Evolutionary conservation across 1,140 invertebrate species (phyloP).

Genomic region (Aricia agestis): DNA sequence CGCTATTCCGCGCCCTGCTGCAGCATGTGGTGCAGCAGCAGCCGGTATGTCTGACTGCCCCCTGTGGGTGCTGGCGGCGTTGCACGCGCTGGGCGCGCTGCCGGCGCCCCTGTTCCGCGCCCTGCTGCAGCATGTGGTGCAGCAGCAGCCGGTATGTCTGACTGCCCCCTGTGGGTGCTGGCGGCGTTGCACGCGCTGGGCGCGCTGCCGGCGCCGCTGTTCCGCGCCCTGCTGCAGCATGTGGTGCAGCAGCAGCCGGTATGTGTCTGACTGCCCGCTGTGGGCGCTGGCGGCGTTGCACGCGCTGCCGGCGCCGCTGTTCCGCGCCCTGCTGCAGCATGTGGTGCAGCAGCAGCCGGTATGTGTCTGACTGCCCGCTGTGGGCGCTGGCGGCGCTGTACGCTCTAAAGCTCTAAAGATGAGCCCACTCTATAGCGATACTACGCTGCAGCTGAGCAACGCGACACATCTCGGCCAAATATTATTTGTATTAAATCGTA

Average conservation of each 20-base stretch:
- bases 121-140: conserved; percentile 47
- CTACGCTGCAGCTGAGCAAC: too few relatives aligned
- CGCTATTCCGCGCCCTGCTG: conserved; percentile 47
- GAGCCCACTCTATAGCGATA: too few relatives aligned
- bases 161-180: conserved; percentile 62
- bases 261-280: conserved; percentile 52
- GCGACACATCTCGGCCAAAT: too few relatives aligned
- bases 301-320: conserved; percentile 49
- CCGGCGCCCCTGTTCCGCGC: conserved; percentile 48
- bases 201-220: conserved; percentile 47
- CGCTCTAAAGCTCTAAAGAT: too few relatives aligned
- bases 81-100: conserved; percentile 53
- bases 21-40: conserved; percentile 52
- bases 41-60: conserved; percentile 55
- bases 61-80: conserved; percentile 57
- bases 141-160: conserved; percentile 51
- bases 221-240: conserved; percentile 48
- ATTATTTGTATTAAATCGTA: too few relatives aligned
- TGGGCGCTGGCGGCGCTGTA: conserved; percentile 62
- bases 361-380: conserved; percentile 52
- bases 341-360: conserved; percentile 54
- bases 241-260: conserved; percentile 54
- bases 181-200: conserved; percentile 56
- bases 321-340: conserved; percentile 48
- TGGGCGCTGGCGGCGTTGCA: conserved; percentile 62